Base-by-base conservation (phyloP, 1,140 invertebrate genomes). In the Aphis gossypii region DNA sequence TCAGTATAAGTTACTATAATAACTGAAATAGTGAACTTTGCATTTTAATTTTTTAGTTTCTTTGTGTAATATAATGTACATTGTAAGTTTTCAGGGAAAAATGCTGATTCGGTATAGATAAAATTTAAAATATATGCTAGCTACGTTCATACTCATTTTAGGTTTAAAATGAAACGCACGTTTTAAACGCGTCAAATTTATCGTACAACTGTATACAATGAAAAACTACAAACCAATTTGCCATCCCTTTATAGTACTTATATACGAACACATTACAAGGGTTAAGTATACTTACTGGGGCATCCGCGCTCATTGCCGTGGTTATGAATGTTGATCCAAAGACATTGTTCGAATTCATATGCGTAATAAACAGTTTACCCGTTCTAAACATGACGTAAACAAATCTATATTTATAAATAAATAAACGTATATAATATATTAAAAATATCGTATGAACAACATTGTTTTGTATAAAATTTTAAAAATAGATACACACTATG, bases 171-270 rank as follows among this genome's bases (percentile, higher is more conserved):
- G 8, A 84, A 76, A 20, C 30, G 25, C 60, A 25, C 83, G 23
- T 25, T 41, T 84, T 25, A 84, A 84, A 30, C 38, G 23, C 21
- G 38, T 41, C 38, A 84, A 84, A 41, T 25, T 21, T 38, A 83
- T 41, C 8, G 30, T n/a, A n/a, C 25, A n/a, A 84, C 35, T 44
- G 60, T 30, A 87, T 48, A 46, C 84, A 30, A 38, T 21, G 88
- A 23, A 56, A 90, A 90, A 23, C 51, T 48, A 41, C 23, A 48
- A 87, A 35, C 18, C 46, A 41, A 90, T 90, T 90, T 56, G 35
- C 51, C 35, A 38, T 54, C 88, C 88, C 88, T 90, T 90, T 90
- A 56, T 90, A 35, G 86, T 51, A 88, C 86, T 51, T 88, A 88
- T n/a, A 41, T 60, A 90, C 54, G 88, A 60, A 46, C 54, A 44